A percentile compares a stretch with the other conserved stretches of the same genome.
phyloP scores from a whole-genome alignment of 2,888 invertebrate genomes.

The Endomychus coccineus region DNA sequence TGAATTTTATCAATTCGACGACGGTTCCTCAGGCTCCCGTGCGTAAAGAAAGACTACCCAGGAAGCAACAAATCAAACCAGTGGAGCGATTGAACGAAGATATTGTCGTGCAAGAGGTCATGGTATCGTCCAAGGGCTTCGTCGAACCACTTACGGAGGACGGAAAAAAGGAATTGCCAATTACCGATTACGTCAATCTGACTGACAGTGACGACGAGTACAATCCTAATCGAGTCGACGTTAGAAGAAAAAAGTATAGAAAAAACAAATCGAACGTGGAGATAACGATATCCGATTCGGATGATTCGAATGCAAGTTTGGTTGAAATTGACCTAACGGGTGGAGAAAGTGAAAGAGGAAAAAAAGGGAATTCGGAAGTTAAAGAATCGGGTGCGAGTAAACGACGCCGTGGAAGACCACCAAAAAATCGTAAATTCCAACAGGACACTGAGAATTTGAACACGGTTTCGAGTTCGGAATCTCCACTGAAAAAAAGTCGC shows the following conservation, averaged over 20 bases:
- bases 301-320: too few species aligned
- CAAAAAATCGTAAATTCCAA: conserved; percentile 18
- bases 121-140: conserved; percentile 37
- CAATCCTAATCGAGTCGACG: too few species aligned
- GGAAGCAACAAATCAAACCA: conserved; percentile 42
- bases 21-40: conserved; percentile 39
- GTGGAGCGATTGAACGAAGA: conserved; percentile 39
- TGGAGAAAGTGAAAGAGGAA: conserved; percentile 11
- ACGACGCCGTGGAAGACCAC: conserved; percentile 27
- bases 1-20: conserved; percentile 37
- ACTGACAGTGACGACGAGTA: background rate
- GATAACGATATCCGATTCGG: conserved; percentile 8
- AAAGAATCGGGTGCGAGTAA: conserved; percentile 16
- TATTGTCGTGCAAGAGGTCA: conserved; percentile 40
- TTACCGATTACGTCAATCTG: conserved; percentile 13
- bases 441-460: conserved; percentile 3
- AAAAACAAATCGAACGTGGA: conserved; percentile 1
- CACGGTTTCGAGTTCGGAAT: conserved; percentile 12
- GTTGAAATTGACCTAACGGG: conserved; percentile 18
- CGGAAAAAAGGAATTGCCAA: conserved; percentile 8
- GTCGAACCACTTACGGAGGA: conserved; percentile 26
- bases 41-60: conserved; percentile 37
- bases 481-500: conserved; percentile 24
- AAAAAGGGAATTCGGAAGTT: conserved; percentile 4
- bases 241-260: too few species aligned